These are phyloP conservation scores for Etheostoma spectabile DNA, from an alignment of 2,113 vertebrate genomes.

Conservation along the genomic window DNA sequence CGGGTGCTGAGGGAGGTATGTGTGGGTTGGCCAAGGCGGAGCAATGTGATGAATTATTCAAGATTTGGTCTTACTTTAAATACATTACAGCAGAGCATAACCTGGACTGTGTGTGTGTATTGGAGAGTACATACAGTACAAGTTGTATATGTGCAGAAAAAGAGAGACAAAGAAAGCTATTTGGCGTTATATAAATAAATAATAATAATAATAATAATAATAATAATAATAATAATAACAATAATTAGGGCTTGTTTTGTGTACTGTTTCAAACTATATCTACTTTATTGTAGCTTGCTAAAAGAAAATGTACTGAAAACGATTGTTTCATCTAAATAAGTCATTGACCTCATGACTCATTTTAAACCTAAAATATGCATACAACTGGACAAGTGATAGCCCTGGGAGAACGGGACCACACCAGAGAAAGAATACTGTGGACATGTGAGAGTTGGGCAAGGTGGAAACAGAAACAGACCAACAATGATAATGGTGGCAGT, in stretches of 20 bases:
- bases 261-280: not conserved
- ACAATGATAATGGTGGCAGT: slow-evolving; percentile 65
- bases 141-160: not conserved
- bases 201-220: too few relatives aligned
- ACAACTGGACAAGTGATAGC: slow-evolving; percentile 57
- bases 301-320: not conserved
- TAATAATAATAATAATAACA: too few relatives aligned
- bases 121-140: not conserved
- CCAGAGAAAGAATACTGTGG: slow-evolving; percentile 16
- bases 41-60: slow-evolving; percentile 61
- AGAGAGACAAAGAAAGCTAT: not conserved
- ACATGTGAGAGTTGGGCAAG: slow-evolving; percentile 28
- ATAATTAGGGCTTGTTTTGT: too few relatives aligned
- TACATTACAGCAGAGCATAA: slow-evolving; percentile 9
- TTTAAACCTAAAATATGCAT: slow-evolving; percentile 9
- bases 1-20: slow-evolving; percentile 16
- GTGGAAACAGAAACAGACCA: slow-evolving; percentile 35
- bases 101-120: slow-evolving; percentile 14
- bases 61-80: slow-evolving; percentile 38
- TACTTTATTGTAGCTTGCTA: not conserved
- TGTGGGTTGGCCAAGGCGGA: slow-evolving; percentile 35
- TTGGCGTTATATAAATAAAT: not conserved
- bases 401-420: slow-evolving; percentile 57
- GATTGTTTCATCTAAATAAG: not conserved
- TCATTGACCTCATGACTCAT: not conserved